These are phyloP conservation scores for Hydrozoanthus tunicans DNA, from an alignment of 64 coral and sea anemone genomes.

Conservation along the genomic window DNA sequence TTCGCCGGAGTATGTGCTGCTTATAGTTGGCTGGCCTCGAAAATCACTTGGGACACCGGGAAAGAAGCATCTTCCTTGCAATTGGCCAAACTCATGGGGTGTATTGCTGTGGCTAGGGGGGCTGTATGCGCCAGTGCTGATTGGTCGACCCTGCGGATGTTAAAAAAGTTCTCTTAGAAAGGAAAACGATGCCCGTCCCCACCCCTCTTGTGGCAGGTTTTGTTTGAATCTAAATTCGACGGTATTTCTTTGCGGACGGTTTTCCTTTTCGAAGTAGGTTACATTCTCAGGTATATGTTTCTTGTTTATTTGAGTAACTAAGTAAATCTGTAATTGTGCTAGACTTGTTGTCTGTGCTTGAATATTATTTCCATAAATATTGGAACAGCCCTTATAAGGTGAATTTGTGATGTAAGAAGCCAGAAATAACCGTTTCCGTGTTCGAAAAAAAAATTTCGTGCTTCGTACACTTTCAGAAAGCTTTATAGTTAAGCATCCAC, in stretches of 20 bases:
- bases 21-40: not conserved
- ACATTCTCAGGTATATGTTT: not conserved
- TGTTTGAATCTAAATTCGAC: not conserved
- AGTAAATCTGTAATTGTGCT: not conserved
- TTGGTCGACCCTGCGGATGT: constrained; percentile 5
- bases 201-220: not conserved
- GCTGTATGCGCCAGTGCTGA: not conserved
- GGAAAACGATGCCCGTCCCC: not conserved
- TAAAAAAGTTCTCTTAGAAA: not conserved
- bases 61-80: constrained; percentile 20
- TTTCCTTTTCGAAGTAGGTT: not conserved
- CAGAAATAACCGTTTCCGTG: not conserved
- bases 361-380: not conserved
- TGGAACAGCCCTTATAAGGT: constrained; percentile 2
- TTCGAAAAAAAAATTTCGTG: not conserved
- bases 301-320: not conserved
- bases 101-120: not conserved
- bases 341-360: not conserved
- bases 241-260: not conserved
- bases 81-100: not conserved
- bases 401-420: not conserved
- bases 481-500: too few relatives aligned
- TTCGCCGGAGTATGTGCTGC: too few relatives aligned
- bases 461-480: not conserved
- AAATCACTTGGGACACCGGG: not conserved